Percentiles rank a stretch among this genome's conserved stretches.
Conservation (phyloP, 2,888 invertebrate species). For the Chrysodeixis includens region DNA sequence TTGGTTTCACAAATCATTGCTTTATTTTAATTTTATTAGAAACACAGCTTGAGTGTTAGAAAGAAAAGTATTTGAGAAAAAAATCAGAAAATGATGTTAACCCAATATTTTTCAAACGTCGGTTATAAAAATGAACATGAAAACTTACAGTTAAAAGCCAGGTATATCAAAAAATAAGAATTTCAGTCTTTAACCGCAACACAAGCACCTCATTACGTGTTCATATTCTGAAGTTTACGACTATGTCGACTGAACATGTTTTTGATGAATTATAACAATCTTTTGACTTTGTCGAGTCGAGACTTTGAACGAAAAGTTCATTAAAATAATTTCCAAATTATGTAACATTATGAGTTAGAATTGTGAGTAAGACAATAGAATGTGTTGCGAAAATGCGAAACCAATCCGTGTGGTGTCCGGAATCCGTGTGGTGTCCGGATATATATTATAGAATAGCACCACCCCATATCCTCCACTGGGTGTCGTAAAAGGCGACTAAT, state of each 20-base stretch:
- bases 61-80: too few relatives aligned
- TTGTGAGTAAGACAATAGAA: background rate
- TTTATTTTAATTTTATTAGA: too few relatives aligned
- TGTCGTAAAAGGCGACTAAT: too few relatives aligned
- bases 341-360: background rate
- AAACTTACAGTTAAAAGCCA: background rate
- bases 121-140: background rate
- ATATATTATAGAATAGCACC: too few relatives aligned
- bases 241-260: constrained; percentile 20
- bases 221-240: constrained; percentile 32
- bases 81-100: too few relatives aligned
- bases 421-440: too few relatives aligned
- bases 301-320: constrained; percentile 8
- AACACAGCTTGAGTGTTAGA: too few relatives aligned
- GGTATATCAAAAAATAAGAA: background rate
- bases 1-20: too few relatives aligned
- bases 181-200: background rate
- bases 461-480: too few relatives aligned
- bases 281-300: constrained; percentile 21
- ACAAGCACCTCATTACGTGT: constrained; percentile 35
- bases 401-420: too few relatives aligned
- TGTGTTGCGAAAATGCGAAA: too few relatives aligned
- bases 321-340: constrained; percentile 26
- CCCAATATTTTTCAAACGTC: too few relatives aligned
- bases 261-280: constrained; percentile 33